A percentile compares a stretch with the other conserved stretches of the same genome.
Conservation (phyloP, 92 coral and sea anemone genomes). For the Umimayanthus kanabou region DNA sequence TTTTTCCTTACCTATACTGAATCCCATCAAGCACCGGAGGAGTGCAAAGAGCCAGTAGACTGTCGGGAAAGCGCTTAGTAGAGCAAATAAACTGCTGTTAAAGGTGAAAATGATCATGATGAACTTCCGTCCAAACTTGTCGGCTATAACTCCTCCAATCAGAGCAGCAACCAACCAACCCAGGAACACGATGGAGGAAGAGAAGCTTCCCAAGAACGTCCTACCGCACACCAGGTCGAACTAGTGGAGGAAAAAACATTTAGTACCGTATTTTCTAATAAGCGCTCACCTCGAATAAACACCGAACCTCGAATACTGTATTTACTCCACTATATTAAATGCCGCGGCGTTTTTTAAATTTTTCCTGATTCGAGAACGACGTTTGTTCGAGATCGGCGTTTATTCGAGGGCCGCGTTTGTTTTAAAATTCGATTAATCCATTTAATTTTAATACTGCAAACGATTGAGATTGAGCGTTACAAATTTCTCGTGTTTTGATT, state of each 20-base stretch:
- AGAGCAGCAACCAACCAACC: conserved; percentile 51
- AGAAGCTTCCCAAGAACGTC: conserved; percentile 27
- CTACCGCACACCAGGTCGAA: conserved; percentile 34
- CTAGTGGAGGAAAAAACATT: not conserved
- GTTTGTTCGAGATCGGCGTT: no score
- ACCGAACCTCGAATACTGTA: no score
- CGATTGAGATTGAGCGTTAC: no score
- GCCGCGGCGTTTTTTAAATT: no score
- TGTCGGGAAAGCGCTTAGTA: conserved; percentile 38
- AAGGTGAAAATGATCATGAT: conserved; percentile 18
- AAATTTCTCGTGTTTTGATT: no score
- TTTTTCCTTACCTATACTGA: conserved; percentile 14
- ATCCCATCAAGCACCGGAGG: conserved; percentile 39
- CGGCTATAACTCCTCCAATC: conserved; percentile 34
- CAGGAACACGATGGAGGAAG: conserved; percentile 43
- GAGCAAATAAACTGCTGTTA: not conserved
- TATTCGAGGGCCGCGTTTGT: no score
- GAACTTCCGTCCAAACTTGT: conserved; percentile 37
- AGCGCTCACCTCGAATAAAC: no score
- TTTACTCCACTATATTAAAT: no score
- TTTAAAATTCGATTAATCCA: no score
- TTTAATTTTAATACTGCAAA: no score
- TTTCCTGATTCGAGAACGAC: no score
- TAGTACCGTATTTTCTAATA: no score
- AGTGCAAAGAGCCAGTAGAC: conserved; percentile 34